Conservation (phyloP, 2,113 vertebrate species). For the Archilochus colubris region DNA sequence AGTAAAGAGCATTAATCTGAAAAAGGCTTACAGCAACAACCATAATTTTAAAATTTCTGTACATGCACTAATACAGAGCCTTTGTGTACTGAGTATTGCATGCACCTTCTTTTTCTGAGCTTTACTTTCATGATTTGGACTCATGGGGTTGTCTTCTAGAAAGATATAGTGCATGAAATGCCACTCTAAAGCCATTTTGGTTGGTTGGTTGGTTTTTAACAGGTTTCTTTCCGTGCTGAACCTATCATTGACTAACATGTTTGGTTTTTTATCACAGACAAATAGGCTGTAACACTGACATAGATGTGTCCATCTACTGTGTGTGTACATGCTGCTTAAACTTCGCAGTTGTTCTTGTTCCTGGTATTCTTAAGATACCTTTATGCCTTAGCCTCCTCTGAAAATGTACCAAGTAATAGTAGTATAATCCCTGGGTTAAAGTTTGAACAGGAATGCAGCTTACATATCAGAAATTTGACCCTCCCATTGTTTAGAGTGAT, state of each 20-base stretch:
- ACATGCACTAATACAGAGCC: background rate
- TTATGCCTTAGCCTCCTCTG: background rate
- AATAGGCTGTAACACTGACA: background rate
- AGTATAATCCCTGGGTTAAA: background rate
- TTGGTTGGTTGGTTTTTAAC: background rate
- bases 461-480: background rate
- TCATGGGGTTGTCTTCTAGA: background rate
- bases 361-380: background rate
- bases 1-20: background rate
- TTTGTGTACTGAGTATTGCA: background rate
- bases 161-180: background rate
- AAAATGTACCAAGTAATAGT: background rate
- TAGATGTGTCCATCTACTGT: background rate
- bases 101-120: background rate
- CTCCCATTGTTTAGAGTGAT: background rate
- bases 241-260: background rate
- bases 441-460: background rate
- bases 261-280: background rate
- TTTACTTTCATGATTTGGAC: background rate
- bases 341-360: background rate
- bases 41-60: background rate
- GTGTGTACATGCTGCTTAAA: background rate
- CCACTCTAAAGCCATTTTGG: background rate
- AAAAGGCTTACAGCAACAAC: background rate
- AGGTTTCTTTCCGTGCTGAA: background rate